Evolutionary conservation across 92 coral and sea anemone genomes (phyloP), one percentile per base, ranked within the genome.

Genomic region (Isaurus tuberculatus): DNA sequence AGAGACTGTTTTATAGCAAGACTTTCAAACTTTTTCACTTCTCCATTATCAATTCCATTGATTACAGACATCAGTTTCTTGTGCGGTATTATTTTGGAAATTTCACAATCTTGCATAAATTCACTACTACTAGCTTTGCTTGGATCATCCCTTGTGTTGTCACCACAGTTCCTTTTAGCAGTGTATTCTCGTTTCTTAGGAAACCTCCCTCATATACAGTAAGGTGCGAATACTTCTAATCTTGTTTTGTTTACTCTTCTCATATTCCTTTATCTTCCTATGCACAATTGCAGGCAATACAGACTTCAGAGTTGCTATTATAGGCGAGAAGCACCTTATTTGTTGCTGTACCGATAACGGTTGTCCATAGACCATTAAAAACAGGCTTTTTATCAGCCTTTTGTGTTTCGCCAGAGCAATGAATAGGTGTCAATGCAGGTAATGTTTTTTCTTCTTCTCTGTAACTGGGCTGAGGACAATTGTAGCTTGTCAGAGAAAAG

Each of bases 211-310:
- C 84, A 61, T 80, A 80, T 64, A n/a, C n/a, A n/a, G n/a, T n/a
- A 80, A 46, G 32, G 64, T 46, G 23, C 84, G 73, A 14, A 80
- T 61, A 27, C 84, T 80, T 64, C 84, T 26, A n/a, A 80, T 61
- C n/a, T n/a, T n/a, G n/a, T n/a, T n/a, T n/a, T n/a, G n/a, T n/a
- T 58, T 55, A 61, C 82, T 61, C 69, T 61, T 43, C 82, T 51
- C 68, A 73, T 91, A 88, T 49, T 74, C 84, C 58, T 86, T 69
- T 29, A 90, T 73, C 53, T 85, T 84, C 25, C 61, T 28, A 8
- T 90, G 83, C 20, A 86, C 88, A 81, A 86, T 75, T 49, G 72
- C 75, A 46, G 93, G 93, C 49, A 90, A 44, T 33, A 86, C 92
- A 89, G 55, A 72, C 75, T 49, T 90, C 83, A 51, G 92, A 90